phyloP scores from a whole-genome alignment of 2,797 vertebrate species.

The Lates japonicus region DNA sequence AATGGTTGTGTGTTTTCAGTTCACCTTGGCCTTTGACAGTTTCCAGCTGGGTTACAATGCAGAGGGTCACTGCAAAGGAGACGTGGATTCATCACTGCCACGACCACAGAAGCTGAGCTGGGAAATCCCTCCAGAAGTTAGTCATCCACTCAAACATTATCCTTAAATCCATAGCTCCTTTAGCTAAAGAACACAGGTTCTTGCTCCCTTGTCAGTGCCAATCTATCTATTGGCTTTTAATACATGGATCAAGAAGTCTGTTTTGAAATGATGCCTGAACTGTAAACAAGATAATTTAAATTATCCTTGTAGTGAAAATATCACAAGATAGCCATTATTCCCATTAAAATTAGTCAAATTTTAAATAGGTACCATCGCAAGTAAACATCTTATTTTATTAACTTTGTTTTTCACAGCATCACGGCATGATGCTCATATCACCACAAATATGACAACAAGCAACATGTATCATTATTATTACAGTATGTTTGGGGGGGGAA shows the following conservation, averaged over 20 bases:
- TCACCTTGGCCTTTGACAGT: slow-evolving; percentile 89
- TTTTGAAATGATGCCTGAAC: too few relatives aligned
- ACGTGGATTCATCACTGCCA: slow-evolving; percentile 83
- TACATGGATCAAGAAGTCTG: neutral
- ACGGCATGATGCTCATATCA: neutral
- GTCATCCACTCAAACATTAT: slow-evolving; percentile 9
- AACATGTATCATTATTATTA: neutral
- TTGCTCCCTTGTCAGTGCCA: neutral
- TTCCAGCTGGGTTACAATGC: slow-evolving; percentile 92
- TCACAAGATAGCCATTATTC: neutral
- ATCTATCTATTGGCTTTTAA: neutral
- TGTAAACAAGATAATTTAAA: neutral
- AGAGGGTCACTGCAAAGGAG: slow-evolving; percentile 93
- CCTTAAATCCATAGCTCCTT: neutral
- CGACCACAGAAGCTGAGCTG: slow-evolving; percentile 89
- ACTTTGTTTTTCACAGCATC: neutral
- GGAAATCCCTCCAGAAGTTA: slow-evolving; percentile 90
- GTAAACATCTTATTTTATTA: too few relatives aligned
- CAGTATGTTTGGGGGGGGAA: too few relatives aligned
- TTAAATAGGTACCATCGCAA: neutral
- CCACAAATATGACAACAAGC: neutral
- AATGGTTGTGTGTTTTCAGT: slow-evolving; percentile 78
- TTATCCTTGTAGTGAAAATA: neutral
- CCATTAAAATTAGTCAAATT: neutral
- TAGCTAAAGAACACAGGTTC: neutral